Evolutionary conservation across 2,113 vertebrate genomes (phyloP), one percentile per base, ranked within the genome.

Genomic region (Semnornis frantzii): DNA sequence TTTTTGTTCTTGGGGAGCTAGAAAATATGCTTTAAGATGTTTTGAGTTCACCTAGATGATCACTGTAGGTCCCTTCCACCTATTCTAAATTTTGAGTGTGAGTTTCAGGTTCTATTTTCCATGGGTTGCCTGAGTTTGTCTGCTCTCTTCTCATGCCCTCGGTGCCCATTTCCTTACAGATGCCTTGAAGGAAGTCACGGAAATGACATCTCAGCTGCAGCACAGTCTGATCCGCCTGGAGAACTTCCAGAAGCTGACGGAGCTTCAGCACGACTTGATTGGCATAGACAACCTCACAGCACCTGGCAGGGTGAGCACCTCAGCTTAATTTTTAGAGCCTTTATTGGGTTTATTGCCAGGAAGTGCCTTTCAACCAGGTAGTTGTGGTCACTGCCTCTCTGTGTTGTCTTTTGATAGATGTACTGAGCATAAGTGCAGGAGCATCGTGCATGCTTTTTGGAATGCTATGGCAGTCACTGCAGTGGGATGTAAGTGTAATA

Each of bases 241-340:
- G 92, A 99, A 99, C 28, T 98, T 99, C 87, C 99, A 99, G 98
- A 99, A 99, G 97, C 98, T 99, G 17, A 98, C 98, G 0, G 99
- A 99, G 97, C 98, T 99, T 76, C 99, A 99, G 97, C 98, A 98
- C 3, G 99, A 98, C 96, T 96, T 99, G 94, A 98, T 98, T 1
- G 99, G 99, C 24, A 94, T 99, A 1, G 99, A 99, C 80, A 98
- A 98, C 59, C 97, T 99, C 42, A 97, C 98, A 0, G 96, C 97
- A 14, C 98, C 99, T 0, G 98, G 98, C 57, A 98, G 99, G 97
- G 99, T 99, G 91, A 96, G 98, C 90, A 33, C 25, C 54, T 57
- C 34, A 27, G 63, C 66, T 66, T 39, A 1, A 4, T 16, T 75
- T 70, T 57, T 12, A 54, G 42, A 70, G 15, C 15, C 21, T 59